phyloP scores from a whole-genome alignment of 2,888 invertebrate genomes.

The Podotricha telesiphe region DNA sequence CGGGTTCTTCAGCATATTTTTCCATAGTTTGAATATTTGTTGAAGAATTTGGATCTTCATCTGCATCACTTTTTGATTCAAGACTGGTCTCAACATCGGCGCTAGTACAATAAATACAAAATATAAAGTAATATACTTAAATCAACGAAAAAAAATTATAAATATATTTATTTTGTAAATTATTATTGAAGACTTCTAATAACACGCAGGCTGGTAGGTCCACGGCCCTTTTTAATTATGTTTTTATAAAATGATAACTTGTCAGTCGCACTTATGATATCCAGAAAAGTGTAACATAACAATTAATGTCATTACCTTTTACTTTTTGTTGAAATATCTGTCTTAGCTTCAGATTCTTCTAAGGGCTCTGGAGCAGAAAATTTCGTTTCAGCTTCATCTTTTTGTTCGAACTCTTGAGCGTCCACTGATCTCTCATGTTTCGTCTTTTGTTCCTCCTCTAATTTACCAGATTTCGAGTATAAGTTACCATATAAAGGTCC shows the following conservation, averaged over 20 bases:
- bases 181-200: too few relatives aligned
- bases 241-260: neutral
- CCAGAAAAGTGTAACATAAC: neutral
- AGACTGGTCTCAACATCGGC: neutral
- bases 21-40: conserved; percentile 2
- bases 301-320: neutral
- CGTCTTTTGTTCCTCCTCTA: too few relatives aligned
- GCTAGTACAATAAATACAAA: too few relatives aligned
- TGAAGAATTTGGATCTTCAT: neutral
- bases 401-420: neutral
- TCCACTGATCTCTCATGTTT: conserved; percentile 5
- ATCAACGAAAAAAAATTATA: too few relatives aligned
- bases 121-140: too few relatives aligned
- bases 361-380: neutral
- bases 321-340: neutral
- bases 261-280: neutral
- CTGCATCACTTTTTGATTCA: neutral
- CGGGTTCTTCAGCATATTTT: neutral
- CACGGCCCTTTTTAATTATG: too few relatives aligned
- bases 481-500: neutral
- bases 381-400: neutral
- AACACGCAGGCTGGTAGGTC: too few relatives aligned
- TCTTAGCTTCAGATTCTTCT: neutral
- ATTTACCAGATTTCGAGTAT: too few relatives aligned
- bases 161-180: too few relatives aligned